A percentile compares a stretch with the other conserved stretches of the same genome.
Evolutionary conservation across 2,113 vertebrate species (phyloP).

Genomic region (Tangachromis dhanisi): DNA sequence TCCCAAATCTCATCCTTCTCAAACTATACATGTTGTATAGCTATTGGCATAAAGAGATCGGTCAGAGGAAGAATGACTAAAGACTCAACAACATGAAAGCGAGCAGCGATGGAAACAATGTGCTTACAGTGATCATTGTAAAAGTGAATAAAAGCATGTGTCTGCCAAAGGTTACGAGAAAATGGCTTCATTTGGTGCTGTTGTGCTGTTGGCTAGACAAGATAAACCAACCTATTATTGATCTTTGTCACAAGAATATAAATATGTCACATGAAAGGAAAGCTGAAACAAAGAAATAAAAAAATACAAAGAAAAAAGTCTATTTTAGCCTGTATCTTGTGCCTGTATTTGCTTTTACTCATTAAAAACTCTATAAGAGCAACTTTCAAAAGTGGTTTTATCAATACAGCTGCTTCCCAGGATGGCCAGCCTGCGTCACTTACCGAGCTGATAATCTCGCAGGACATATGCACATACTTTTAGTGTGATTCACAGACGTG

Average conservation of each 20-base stretch:
- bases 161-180: background rate
- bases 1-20: background rate
- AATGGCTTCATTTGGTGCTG: background rate
- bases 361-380: background rate
- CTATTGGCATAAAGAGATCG: background rate
- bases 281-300: background rate
- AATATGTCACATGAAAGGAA: background rate
- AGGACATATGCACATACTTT: background rate
- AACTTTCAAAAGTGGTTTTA: background rate
- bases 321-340: background rate
- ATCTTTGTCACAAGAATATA: background rate
- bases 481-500: background rate
- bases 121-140: background rate
- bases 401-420: background rate
- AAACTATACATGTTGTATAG: background rate
- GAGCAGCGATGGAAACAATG: background rate
- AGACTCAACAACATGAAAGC: background rate
- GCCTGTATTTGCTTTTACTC: background rate
- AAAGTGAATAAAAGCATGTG: background rate
- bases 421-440: background rate
- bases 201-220: background rate
- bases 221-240: background rate
- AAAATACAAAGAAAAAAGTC: background rate
- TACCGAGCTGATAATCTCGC: background rate
- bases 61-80: background rate